Conservation (phyloP, 2,888 invertebrate genomes). For the Leucozona laternaria region DNA sequence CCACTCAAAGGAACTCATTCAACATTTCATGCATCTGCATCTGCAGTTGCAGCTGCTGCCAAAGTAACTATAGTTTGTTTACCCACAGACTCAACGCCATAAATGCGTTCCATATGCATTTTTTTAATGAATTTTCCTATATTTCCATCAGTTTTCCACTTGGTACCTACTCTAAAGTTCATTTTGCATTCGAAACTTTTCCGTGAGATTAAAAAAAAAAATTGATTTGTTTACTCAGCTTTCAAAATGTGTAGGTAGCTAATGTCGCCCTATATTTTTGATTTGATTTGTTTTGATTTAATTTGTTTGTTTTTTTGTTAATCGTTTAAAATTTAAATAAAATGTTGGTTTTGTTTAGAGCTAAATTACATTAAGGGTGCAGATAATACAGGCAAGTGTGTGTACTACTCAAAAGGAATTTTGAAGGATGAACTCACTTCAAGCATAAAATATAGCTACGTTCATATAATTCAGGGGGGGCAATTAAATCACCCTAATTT, state of each 20-base stretch:
- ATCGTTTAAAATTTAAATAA: no score
- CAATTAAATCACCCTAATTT: constrained; percentile 35
- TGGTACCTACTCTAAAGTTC: constrained; percentile 38
- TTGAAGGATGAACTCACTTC: background rate
- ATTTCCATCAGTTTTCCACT: constrained; percentile 7
- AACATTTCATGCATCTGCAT: background rate
- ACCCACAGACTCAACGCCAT: constrained; percentile 17
- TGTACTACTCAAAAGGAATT: background rate
- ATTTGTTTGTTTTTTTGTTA: background rate
- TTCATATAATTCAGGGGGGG: background rate
- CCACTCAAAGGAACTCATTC: constrained; percentile 18
- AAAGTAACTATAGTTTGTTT: constrained; percentile 30
- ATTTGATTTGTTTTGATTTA: constrained; percentile 7
- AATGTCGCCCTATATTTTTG: constrained; percentile 37
- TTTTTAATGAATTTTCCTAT: constrained; percentile 22
- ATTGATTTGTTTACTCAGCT: constrained; percentile 64
- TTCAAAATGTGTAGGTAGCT: constrained; percentile 42
- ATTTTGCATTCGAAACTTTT: constrained; percentile 28
- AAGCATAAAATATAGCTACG: constrained; percentile 30
- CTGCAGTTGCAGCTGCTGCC: background rate
- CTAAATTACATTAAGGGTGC: background rate
- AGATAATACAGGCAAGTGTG: background rate
- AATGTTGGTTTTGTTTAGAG: no score
- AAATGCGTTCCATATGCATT: constrained; percentile 34
- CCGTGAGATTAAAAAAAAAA: constrained; percentile 58